These are phyloP conservation scores for Chrysopilus asiliformis DNA, from an alignment of 2,888 invertebrate species.

Conservation along the genomic window DNA sequence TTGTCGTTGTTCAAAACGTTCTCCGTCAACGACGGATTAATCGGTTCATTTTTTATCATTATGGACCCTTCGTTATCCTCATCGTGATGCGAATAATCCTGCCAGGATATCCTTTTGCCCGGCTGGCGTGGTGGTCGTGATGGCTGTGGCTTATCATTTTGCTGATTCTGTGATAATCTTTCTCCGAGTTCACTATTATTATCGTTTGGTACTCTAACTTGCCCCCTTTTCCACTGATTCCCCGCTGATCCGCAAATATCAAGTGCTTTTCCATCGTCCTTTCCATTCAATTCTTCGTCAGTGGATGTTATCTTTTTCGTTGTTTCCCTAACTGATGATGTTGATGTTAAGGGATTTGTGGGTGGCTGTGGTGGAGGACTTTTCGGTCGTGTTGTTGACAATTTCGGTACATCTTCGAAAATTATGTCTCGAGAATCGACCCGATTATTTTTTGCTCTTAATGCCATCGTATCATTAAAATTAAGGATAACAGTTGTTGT, in stretches of 20 bases:
- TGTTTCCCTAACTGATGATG: constrained; percentile 19
- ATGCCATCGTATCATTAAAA: constrained; percentile 68
- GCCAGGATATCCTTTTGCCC: constrained; percentile 10
- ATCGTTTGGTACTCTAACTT: not conserved
- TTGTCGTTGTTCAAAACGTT: not conserved
- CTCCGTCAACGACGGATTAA: constrained; percentile 1
- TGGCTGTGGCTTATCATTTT: constrained; percentile 4
- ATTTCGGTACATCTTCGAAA: constrained; percentile 24
- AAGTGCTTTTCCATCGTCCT: not conserved
- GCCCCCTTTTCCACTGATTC: too few species aligned
- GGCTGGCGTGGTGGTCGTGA: constrained; percentile 12
- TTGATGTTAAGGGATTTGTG: constrained; percentile 21
- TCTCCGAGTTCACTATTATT: not conserved
- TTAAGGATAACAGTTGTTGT: constrained; percentile 34
- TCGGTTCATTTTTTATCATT: constrained; percentile 8
- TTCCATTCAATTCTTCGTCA: not conserved
- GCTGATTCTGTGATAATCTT: too few species aligned
- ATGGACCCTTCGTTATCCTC: not conserved
- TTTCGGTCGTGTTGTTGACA: constrained; percentile 27
- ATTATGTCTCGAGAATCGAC: constrained; percentile 51
- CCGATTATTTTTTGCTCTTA: constrained; percentile 50
- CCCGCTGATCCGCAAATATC: not conserved
- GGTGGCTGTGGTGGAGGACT: constrained; percentile 40
- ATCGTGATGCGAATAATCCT: too few species aligned
- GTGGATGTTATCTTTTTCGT: constrained; percentile 19